Evolutionary conservation across 2,113 vertebrate species (phyloP).

Genomic region (Lonchura striata): DNA sequence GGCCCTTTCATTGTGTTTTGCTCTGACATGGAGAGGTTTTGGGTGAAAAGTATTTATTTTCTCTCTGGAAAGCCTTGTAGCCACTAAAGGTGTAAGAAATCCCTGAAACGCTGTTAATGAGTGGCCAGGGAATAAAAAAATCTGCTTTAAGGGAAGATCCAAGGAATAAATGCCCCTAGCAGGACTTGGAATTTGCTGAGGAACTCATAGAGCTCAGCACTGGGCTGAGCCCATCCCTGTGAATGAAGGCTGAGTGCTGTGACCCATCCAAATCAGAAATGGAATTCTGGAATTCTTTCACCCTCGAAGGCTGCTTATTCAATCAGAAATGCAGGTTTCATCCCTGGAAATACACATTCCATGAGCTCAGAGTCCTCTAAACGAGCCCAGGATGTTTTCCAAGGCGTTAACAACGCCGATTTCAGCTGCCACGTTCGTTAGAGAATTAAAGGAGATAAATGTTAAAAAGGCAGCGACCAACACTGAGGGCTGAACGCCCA

Average conservation of each 20-base stretch:
- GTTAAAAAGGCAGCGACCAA: background rate
- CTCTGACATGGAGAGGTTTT: background rate
- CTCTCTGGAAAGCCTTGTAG: background rate
- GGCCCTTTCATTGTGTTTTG: background rate
- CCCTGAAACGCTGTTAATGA: rapidly evolving
- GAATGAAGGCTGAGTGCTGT: background rate
- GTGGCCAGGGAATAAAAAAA: background rate
- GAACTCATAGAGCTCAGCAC: background rate
- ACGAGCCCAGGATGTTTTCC: background rate
- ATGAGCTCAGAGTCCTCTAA: background rate
- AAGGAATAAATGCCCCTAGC: background rate
- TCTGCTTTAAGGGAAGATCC: background rate
- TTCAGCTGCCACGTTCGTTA: background rate
- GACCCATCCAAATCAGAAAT: background rate
- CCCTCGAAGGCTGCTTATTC: background rate
- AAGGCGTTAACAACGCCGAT: background rate
- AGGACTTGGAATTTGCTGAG: background rate
- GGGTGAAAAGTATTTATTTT: background rate
- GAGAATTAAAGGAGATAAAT: background rate
- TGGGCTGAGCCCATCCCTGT: background rate
- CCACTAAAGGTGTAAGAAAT: background rate
- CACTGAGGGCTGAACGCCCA: background rate
- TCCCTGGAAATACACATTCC: background rate
- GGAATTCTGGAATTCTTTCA: no score
- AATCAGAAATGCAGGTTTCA: background rate